Evolutionary conservation across 2,113 vertebrate species (phyloP), one percentile per base, ranked within the genome.

Genomic region (Heloderma charlesbogerti): DNA sequence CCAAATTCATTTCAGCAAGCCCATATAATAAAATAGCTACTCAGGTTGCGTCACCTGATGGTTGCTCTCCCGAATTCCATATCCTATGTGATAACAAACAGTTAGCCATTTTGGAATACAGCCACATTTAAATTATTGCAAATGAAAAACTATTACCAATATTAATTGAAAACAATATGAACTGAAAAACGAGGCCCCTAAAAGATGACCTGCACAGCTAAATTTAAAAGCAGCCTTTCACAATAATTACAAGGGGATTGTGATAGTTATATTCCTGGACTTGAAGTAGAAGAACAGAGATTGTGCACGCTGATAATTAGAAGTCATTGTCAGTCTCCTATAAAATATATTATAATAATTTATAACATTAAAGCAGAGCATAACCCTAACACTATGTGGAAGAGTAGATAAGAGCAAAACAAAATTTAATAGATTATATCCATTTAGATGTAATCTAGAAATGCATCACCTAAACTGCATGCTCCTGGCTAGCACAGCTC

Each of bases 1-100:
- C 97, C 97, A 98, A 94, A 96, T 96, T 96, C 94, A 97, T 92
- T 96, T 96, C 94, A 96, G 98, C 95, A 98, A 97, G 96, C 97
- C 97, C 98, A 98, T 97, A 96, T 94, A 95, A 96, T 95, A 95
- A 92, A 96, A 95, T 78, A 94, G 85, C 83, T 91, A 18, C n/a
- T 80, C 60, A 54, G 82, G 92, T 48, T 94, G 94, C 88, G 80
- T 93, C 94, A 92, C 80, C 54, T 20, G 34, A n/a, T 20, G 5
- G 31, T 20, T 60, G 31, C 51, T 82, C 51, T n/a, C 48, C 22
- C 31, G 20, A 54, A 57, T 81, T 16, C 15, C 37, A 13, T 60
- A 18, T 60, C 51, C 89, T 60, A 92, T 40, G 1, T 0, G 82
- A 72, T n/a, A 91, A 95, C 89, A 95, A 89, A 78, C 67, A 94